Percentiles rank a stretch among this genome's conserved stretches.
phyloP scores from a whole-genome alignment of 2,797 vertebrate genomes.

The Distichodus sexfasciatus region DNA sequence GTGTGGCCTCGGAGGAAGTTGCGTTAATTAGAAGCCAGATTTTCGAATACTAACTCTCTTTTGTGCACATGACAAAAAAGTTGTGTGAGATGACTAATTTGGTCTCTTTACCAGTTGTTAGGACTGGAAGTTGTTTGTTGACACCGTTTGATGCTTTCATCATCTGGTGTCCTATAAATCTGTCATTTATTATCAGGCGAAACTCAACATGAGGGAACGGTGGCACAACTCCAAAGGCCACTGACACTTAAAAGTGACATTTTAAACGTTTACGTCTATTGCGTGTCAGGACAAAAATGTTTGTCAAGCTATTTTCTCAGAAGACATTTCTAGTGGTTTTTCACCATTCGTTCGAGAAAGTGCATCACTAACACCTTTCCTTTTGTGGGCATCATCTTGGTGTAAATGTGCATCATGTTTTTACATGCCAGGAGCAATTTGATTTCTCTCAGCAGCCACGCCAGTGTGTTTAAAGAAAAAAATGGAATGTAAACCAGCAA shows the following conservation, averaged over 20 bases:
- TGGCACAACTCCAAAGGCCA: slow-evolving; percentile 36
- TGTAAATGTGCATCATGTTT: neutral
- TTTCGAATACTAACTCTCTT: neutral
- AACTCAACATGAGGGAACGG: slow-evolving; percentile 37
- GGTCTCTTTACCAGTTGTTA: neutral
- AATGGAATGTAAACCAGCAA: neutral
- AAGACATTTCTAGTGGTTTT: neutral
- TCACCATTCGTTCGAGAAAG: neutral
- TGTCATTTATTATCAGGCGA: neutral
- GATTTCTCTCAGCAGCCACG: neutral
- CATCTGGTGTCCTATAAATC: slow-evolving; percentile 1
- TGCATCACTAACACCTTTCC: neutral
- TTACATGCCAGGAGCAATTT: neutral
- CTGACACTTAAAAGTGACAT: neutral
- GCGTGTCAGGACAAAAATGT: neutral
- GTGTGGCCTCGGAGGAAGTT: slow-evolving; percentile 16
- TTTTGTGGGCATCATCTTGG: too few species aligned
- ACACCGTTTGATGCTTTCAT: neutral
- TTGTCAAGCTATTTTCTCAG: neutral
- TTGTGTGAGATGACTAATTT: slow-evolving; percentile 20
- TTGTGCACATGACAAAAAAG: slow-evolving; percentile 45
- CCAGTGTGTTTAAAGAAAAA: neutral
- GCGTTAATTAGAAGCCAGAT: slow-evolving; percentile 30
- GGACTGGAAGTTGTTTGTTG: slow-evolving; percentile 16
- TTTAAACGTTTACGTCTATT: neutral